Conservation (phyloP, 2,888 invertebrate species). For the Drosophila limbata region DNA sequence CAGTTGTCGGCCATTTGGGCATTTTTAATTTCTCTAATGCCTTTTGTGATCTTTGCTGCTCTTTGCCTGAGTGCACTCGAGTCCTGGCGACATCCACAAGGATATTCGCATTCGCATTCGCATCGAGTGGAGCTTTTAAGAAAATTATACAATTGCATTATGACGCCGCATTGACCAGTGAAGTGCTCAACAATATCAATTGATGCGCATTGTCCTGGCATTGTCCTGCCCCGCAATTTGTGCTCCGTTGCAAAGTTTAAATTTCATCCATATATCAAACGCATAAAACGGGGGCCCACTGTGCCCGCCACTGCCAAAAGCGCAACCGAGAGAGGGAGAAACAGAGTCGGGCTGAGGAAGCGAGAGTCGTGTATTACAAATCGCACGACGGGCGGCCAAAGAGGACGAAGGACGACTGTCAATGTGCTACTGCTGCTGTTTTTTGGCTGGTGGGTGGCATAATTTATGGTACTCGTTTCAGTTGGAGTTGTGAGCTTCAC, state of each 20-base stretch:
- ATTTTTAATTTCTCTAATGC: conserved; percentile 72
- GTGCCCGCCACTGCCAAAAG: conserved; percentile 63
- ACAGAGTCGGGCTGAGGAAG: conserved; percentile 21
- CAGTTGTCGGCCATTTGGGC: conserved; percentile 46
- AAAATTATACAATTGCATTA: conserved; percentile 80
- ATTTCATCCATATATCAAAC: conserved; percentile 72
- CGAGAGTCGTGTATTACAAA: conserved; percentile 78
- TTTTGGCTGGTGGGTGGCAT: conserved; percentile 75
- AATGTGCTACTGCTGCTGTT: conserved; percentile 36
- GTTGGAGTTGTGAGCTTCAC: conserved; percentile 50
- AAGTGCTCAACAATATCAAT: conserved; percentile 61
- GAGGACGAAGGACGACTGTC: conserved; percentile 55
- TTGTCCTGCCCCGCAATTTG: conserved; percentile 24
- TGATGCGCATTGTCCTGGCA: conserved; percentile 51
- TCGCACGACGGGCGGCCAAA: conserved; percentile 80
- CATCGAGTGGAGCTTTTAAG: conserved; percentile 69
- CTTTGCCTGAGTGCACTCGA: conserved; percentile 55
- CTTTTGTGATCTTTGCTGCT: conserved; percentile 57
- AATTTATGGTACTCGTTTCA: conserved; percentile 72
- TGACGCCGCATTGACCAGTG: conserved; percentile 73
- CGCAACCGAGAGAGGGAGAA: conserved; percentile 62
- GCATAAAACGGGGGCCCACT: conserved; percentile 51
- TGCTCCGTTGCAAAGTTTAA: conserved; percentile 61
- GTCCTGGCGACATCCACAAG: conserved; percentile 20
- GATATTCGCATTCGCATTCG: conserved; percentile 13